These are phyloP conservation scores for Neoitamus cyanurus DNA, from an alignment of 2,888 invertebrate genomes.

Conservation along the genomic window DNA sequence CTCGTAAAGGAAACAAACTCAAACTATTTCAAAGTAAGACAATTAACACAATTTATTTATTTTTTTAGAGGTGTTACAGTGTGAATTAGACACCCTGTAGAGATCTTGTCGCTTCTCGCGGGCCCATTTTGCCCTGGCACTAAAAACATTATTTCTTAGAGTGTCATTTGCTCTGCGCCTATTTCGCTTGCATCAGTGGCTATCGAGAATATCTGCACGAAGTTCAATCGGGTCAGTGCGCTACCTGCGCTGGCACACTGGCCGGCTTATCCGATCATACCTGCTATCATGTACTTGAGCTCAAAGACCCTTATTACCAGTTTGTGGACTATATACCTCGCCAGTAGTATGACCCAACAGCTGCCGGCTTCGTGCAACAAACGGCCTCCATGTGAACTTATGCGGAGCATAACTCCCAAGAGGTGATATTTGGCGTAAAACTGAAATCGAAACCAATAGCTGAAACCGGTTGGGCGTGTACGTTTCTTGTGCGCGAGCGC, in stretches of 20 bases:
- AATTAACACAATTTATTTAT: no score
- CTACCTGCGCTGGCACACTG: neutral
- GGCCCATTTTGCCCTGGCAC: neutral
- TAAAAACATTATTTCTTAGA: neutral
- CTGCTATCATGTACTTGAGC: neutral
- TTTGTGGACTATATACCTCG: neutral
- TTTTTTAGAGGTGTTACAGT: no score
- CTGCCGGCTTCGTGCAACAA: neutral
- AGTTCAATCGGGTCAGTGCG: neutral
- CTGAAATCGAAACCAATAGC: conserved; percentile 17
- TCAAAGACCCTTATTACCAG: neutral
- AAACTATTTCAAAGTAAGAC: no score
- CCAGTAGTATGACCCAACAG: neutral
- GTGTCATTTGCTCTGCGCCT: neutral
- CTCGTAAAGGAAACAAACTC: no score
- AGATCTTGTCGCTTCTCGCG: no score
- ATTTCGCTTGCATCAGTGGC: neutral
- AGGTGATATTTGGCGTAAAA: neutral
- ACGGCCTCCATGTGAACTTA: neutral
- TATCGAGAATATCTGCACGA: neutral
- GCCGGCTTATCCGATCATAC: neutral
- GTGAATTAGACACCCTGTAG: no score
- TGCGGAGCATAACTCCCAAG: conserved; percentile 9
- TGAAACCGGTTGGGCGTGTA: conserved; percentile 34
- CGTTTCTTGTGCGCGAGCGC: neutral